Conservation (phyloP, 2,888 invertebrate genomes). For the Thalpophila matura region DNA sequence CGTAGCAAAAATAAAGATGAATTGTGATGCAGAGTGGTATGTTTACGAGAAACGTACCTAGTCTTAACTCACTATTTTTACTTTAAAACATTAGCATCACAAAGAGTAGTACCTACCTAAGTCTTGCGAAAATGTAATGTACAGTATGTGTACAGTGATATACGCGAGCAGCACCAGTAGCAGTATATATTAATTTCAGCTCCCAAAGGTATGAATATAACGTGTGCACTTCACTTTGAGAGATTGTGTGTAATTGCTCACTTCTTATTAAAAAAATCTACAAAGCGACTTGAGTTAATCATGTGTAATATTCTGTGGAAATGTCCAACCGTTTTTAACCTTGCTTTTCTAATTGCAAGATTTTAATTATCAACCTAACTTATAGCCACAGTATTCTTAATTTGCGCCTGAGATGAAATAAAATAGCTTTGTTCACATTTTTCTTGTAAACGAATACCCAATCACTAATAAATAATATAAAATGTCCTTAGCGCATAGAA, state of each 20-base stretch:
- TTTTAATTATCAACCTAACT: slow-evolving; percentile 3
- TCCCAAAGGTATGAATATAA: slow-evolving; percentile 36
- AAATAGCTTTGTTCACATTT: background rate
- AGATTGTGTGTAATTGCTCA: slow-evolving; percentile 43
- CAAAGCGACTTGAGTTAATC: slow-evolving; percentile 27
- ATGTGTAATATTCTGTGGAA: slow-evolving; percentile 31
- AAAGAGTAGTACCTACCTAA: slow-evolving; percentile 38
- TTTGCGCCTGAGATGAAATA: background rate
- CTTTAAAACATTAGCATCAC: slow-evolving; percentile 47
- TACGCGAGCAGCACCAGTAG: slow-evolving; percentile 23
- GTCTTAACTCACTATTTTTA: slow-evolving; percentile 45
- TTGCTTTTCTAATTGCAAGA: background rate
- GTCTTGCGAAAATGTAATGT: slow-evolving; percentile 18
- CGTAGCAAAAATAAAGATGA: slow-evolving; percentile 36
- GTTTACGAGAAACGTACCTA: slow-evolving; percentile 43
- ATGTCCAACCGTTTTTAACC: slow-evolving; percentile 20
- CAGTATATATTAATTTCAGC: slow-evolving; percentile 32
- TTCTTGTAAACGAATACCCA: background rate
- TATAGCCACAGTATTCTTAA: background rate
- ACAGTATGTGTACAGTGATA: slow-evolving; percentile 25
- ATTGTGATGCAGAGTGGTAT: slow-evolving; percentile 34
- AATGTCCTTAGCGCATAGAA: slow-evolving; percentile 26
- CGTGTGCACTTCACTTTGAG: slow-evolving; percentile 43
- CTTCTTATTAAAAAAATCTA: slow-evolving; percentile 40
- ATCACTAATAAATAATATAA: slow-evolving; percentile 12